Conservation (phyloP, 2,113 vertebrate species). For the Amphiprion ocellaris region DNA sequence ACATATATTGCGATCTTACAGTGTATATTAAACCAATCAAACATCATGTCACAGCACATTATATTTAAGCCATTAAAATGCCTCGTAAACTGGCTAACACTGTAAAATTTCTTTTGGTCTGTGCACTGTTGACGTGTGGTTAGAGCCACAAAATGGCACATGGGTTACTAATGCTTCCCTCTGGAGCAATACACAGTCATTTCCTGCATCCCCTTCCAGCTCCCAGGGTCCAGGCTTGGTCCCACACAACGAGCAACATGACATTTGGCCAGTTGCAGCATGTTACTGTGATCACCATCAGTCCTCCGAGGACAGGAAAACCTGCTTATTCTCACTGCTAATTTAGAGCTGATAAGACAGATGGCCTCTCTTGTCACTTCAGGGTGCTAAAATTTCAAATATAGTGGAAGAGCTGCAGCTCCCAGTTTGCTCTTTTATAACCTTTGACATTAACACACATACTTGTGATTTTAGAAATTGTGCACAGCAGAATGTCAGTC, state of each 20-base stretch:
- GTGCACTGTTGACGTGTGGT: not conserved
- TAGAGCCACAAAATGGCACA: conserved; percentile 5
- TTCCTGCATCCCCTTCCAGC: not conserved
- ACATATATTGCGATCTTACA: not conserved
- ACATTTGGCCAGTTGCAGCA: conserved; percentile 76
- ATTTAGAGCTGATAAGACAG: conserved; percentile 71
- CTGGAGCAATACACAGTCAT: conserved; percentile 12
- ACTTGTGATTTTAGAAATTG: conserved; percentile 42
- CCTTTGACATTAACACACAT: conserved; percentile 74
- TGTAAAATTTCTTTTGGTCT: not conserved
- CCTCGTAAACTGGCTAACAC: not conserved
- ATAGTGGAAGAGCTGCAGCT: conserved; percentile 34
- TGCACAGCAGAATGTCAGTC: conserved; percentile 63
- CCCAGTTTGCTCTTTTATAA: conserved; percentile 66
- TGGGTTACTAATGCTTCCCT: not conserved
- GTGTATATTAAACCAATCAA: not conserved
- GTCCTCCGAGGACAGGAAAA: conserved; percentile 59
- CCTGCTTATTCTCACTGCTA: conserved; percentile 66
- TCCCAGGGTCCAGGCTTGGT: conserved; percentile 1
- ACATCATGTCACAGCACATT: not conserved
- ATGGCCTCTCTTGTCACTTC: conserved; percentile 66
- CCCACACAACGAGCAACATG: conserved; percentile 55
- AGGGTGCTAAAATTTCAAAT: conserved; percentile 63
- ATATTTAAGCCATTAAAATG: not conserved
- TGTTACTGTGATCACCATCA: conserved; percentile 64